Evolutionary conservation across 1,140 invertebrate species (phyloP).

Genomic region (Monomorium pharaonis): DNA sequence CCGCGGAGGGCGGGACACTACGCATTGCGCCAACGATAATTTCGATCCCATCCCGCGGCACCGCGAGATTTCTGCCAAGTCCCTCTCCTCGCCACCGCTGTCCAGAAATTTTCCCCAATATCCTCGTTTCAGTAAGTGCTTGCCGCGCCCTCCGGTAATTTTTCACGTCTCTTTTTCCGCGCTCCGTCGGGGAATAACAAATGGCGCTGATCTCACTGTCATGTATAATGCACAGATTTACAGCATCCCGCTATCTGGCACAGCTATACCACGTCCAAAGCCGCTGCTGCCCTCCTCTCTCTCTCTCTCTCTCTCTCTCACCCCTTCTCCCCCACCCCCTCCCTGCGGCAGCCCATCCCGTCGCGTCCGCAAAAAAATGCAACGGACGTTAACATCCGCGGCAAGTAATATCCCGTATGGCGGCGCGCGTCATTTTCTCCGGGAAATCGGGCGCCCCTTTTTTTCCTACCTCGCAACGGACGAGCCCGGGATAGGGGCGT

Average conservation of each 20-base stretch:
- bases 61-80: constrained; percentile 61
- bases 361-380: constrained; percentile 61
- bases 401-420: constrained; percentile 73
- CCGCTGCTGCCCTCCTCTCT: not conserved
- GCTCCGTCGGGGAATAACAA: constrained; percentile 63
- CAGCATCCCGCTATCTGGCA: constrained; percentile 72
- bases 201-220: constrained; percentile 73
- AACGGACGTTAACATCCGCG: constrained; percentile 77
- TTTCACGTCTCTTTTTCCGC: constrained; percentile 68
- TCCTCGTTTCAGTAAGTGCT: constrained; percentile 69
- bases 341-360: constrained; percentile 7
- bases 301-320: too few relatives aligned
- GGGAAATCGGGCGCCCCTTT: constrained; percentile 60
- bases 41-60: constrained; percentile 53
- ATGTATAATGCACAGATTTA: constrained; percentile 77
- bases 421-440: constrained; percentile 72
- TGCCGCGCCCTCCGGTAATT: constrained; percentile 62
- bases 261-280: constrained; percentile 58
- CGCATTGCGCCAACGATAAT: constrained; percentile 63
- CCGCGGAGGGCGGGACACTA: constrained; percentile 16
- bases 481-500: constrained; percentile 63
- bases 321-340: not conserved
- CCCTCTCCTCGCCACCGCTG: not conserved
- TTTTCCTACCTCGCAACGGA: constrained; percentile 50
- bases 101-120: constrained; percentile 56